Evolutionary conservation across 2,888 invertebrate species (phyloP), one percentile per base, ranked within the genome.

Genomic region (Andrena minutula): DNA sequence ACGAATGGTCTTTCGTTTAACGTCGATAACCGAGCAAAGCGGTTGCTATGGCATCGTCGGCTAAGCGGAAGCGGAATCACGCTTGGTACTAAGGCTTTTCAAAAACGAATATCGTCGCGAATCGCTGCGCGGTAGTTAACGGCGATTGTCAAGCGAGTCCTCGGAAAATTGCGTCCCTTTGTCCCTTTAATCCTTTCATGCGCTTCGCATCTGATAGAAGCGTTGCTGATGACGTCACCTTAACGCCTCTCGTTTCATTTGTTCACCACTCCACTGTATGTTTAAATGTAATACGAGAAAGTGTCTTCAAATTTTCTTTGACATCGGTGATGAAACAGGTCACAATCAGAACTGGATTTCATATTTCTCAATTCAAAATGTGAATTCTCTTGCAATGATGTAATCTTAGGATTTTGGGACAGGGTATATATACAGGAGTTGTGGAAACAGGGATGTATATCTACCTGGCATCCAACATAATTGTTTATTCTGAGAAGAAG

Each of bases 51-150:
- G 66, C 72, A 64, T 56, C 30, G 69, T 71, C 61, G 58, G 20
- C 47, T 35, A 70, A 74, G 73, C 78, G 82, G 83, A 85, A 85
- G 85, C 75, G 85, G 85, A 85, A 83, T 78, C 78, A 81, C 83
- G 83, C 63, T 73, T 49, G 61, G 64, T n/a, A 72, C 28, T 53
- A 60, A 81, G 56, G 61, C 72, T 75, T 78, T 83, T 72, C 72
- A 61, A 66, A 75, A 69, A 56, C 63, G 74, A 77, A 41, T 60
- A 64, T 83, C 74, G 61, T 70, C 56, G 72, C 66, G 70, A 80
- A 75, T 70, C 56, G 65, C 32, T 74, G 74, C 56, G 32, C 64
- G 68, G 41, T 68, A 32, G 56, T 73, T 82, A 61, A 10, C 35
- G 51, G 20, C 53, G 60, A 82, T 79, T 71, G 65, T 64, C 64